Conservation (phyloP, 2,113 vertebrate genomes). For the Rhabdornis inornatus region DNA sequence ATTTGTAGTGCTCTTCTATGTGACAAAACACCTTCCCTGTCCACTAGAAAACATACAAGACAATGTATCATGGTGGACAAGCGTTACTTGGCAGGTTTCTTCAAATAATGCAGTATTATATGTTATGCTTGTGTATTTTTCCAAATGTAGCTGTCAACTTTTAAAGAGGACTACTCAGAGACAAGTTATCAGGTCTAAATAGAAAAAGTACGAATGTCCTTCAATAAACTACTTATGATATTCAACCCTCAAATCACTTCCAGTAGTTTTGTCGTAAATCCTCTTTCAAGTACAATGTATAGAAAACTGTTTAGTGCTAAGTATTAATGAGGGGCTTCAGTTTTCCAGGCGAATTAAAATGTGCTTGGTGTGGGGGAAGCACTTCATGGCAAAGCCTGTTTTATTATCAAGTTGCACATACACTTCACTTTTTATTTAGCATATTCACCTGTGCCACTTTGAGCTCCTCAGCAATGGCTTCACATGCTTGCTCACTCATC, state of each 20-base stretch:
- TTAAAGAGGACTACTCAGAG: not conserved
- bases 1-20: not conserved
- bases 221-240: not conserved
- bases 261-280: not conserved
- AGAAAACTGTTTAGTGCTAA: not conserved
- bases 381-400: not conserved
- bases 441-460: constrained; percentile 81
- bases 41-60: not conserved
- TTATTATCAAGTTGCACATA: not conserved
- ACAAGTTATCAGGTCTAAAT: not conserved
- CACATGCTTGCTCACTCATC: constrained; percentile 86
- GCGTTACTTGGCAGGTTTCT: not conserved
- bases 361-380: not conserved
- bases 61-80: not conserved
- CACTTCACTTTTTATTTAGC: not conserved
- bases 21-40: not conserved
- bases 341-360: not conserved
- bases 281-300: not conserved
- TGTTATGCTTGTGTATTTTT: not conserved
- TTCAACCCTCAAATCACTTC: not conserved
- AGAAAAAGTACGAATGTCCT: not conserved
- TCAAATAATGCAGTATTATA: not conserved
- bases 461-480: constrained; percentile 88
- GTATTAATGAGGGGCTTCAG: not conserved
- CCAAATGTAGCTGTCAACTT: not conserved